Base-by-base conservation (phyloP, 2,888 invertebrate species). In the Pristionchus exspectatus region DNA sequence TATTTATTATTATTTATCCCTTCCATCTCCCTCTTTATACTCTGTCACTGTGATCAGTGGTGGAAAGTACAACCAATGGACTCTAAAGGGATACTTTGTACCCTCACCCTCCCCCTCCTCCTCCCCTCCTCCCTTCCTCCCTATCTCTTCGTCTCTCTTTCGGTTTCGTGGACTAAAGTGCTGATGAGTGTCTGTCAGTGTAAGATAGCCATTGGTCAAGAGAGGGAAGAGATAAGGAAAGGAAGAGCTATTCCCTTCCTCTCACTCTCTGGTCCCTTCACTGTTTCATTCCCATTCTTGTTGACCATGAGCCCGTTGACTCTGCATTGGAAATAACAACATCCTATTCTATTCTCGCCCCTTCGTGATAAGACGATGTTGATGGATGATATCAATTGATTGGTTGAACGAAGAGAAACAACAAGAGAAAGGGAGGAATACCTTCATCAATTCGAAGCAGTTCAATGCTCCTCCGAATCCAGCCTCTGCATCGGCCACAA, bases 401-500 rank as follows among this genome's bases (percentile, higher is more conserved):
- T 33, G 74, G 38, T 33, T 38, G 74, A 66, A 74, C 74, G 74
- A 74, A 74, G 69, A 69, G 69, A 56, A 30, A 33, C 27, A 56
- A 84, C 18, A 56, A 21, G 27, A 54, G 27, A 27, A 21, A 50
- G 21, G 4, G 54, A 77, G 33, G 33, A 33, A 33, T 59, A 94
- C 94, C 92, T 95, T 95, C 95, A 95, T 95, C 88, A 95, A 91
- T 90, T 95, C 95, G 90, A 94, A 95, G 85, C 95, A 95, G 91
- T 95, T 95, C 77, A 95, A 91, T 0, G 95, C 94, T 88, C 95
- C 95, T 21, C 95, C 95, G 90, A 95, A 95, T 81, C 95, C 95
- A 44, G 95, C 95, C 90, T 95, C 95, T 2, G 95, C 95, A 91
- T 95, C 95, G 54, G 95, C 95, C 27, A 95, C 95, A 89, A 95